phyloP scores from a whole-genome alignment of 2,888 invertebrate species.

The Chrysodeixis includens region DNA sequence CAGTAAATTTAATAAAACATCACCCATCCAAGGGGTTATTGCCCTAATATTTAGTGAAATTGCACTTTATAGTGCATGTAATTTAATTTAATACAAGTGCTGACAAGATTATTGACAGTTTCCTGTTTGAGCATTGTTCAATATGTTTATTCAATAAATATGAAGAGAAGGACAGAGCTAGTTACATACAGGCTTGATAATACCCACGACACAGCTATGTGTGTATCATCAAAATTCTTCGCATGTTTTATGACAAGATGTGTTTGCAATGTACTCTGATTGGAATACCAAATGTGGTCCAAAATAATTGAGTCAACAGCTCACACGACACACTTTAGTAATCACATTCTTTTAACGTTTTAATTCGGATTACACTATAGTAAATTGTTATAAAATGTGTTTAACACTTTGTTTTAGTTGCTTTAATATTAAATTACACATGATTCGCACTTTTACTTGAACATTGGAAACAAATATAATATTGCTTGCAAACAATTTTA shows the following conservation, averaged over 20 bases:
- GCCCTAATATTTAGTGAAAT: constrained; percentile 65
- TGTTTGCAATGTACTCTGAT: constrained; percentile 64
- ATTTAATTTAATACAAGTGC: constrained; percentile 70
- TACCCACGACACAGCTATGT: constrained; percentile 39
- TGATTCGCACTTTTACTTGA: too few relatives aligned
- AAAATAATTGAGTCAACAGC: constrained; percentile 61
- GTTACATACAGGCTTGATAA: constrained; percentile 38
- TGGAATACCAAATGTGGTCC: constrained; percentile 69
- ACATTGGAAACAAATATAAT: background rate
- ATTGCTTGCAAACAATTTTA: constrained; percentile 59
- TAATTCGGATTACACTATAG: constrained; percentile 18
- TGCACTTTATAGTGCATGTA: constrained; percentile 55
- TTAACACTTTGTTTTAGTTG: too few relatives aligned
- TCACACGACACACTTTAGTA: constrained; percentile 57
- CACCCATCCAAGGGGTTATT: constrained; percentile 61
- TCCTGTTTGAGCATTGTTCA: constrained; percentile 81
- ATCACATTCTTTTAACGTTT: constrained; percentile 49
- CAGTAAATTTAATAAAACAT: constrained; percentile 2
- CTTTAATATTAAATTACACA: too few relatives aligned
- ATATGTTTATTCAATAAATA: constrained; percentile 81
- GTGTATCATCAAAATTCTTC: constrained; percentile 60
- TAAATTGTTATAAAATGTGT: background rate
- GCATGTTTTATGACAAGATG: constrained; percentile 63
- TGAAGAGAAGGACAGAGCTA: constrained; percentile 62
- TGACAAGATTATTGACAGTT: constrained; percentile 82